Base-by-base conservation (phyloP, 2,113 vertebrate genomes). In the Eretmochelys imbricata region DNA sequence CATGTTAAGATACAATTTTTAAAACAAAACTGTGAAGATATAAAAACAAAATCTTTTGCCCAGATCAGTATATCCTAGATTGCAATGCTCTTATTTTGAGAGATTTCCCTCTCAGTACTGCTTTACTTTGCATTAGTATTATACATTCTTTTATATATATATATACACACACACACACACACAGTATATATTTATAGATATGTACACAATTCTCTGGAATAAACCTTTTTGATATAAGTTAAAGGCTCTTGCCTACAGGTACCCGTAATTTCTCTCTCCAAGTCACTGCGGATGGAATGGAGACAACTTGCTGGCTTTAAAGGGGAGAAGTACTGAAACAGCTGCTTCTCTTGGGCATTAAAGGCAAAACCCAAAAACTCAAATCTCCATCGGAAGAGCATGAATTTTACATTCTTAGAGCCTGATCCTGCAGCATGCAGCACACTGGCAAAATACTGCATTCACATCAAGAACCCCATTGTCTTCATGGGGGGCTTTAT, bases 1-100 rank as follows among this genome's bases (percentile, higher is more conserved):
- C 99, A 99, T 75, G 98, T 98, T 99, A 99, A 99, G 98, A 98
- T 98, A 99, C 98, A 98, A 98, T 97, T 99, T 98, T 98, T 98
- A 97, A 98, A 98, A 98, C 98, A 98, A 98, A 98, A 98, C 98
- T 98, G 97, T 96, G 94, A 98, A 95, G 97, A 97, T 98, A 98
- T 97, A 98, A 98, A 96, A 92, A 90, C 94, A 93, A 89, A 83
- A 92, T 98, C 98, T 98, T 97, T 98, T 80, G 80, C 97, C 94
- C 97, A 91, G 96, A 98, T 99, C 99, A 98, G 98, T 98, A 98
- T 99, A 98, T 98, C 98, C 98, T 98, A 98, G 97, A 98, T 98
- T 98, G 98, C 98, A 98, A 98, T 98, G 97, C 95, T 98, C 92
- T 12, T 95, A 96, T 98, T 96, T 91, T 93, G 89, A 92, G 95